phyloP scores from a whole-genome alignment of 2,888 invertebrate genomes.

The Graphium colonna region DNA sequence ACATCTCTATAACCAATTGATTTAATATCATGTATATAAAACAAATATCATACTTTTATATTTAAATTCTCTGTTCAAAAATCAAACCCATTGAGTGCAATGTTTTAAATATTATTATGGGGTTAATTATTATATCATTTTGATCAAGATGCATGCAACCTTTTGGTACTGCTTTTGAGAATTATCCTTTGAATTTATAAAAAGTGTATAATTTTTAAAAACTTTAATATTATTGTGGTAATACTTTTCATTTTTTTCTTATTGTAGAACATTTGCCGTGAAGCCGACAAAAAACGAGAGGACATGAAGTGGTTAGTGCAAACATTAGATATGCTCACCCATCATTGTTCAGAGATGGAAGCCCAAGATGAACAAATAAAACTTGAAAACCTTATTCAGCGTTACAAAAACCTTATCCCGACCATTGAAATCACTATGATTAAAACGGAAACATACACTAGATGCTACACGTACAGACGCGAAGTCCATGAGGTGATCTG shows the following conservation, averaged over 20 bases:
- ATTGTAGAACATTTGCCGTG: conserved; percentile 90
- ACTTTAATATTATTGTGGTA: too few species aligned
- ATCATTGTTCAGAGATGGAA: conserved; percentile 90
- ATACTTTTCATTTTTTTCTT: conserved; percentile 24
- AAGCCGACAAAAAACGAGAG: conserved; percentile 93
- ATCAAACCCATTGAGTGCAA: too few species aligned
- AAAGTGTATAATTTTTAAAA: too few species aligned
- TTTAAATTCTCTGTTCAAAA: too few species aligned
- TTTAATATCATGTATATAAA: too few species aligned
- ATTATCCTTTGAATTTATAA: too few species aligned
- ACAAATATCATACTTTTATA: too few species aligned
- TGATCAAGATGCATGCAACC: too few species aligned
- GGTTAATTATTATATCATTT: too few species aligned
- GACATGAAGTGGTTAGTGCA: conserved; percentile 98
- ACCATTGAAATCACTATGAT: conserved; percentile 96
- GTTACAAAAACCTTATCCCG: conserved; percentile 95
- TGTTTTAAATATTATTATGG: too few species aligned
- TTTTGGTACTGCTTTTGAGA: too few species aligned
- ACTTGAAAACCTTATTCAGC: conserved; percentile 89
- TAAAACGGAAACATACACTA: conserved; percentile 94
- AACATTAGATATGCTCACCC: conserved; percentile 91
- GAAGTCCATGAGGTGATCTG: conserved; percentile 93
- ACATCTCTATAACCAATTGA: too few species aligned
- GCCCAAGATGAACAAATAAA: conserved; percentile 89
- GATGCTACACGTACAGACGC: conserved; percentile 94